A percentile compares a stretch with the other conserved stretches of the same genome.
Evolutionary conservation across 2,888 invertebrate genomes (phyloP).

Genomic region (Diarsia mendica): DNA sequence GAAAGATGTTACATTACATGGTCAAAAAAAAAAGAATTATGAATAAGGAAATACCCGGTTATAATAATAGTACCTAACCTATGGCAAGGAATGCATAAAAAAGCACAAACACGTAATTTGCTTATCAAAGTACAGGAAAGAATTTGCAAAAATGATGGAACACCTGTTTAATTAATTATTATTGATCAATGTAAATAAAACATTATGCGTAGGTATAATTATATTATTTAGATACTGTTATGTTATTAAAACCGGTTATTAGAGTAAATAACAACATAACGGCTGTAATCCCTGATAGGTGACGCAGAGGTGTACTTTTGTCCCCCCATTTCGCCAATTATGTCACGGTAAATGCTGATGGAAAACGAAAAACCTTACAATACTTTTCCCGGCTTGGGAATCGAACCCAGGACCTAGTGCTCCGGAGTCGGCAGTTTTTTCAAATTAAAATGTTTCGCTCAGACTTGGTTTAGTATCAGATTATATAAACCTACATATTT

Average conservation of each 20-base stretch:
- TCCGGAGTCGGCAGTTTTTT: too few species aligned
- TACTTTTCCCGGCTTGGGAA: too few species aligned
- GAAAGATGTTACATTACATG: constrained; percentile 11
- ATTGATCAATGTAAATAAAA: constrained; percentile 4
- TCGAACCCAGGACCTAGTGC: too few species aligned
- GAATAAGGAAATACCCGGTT: background rate
- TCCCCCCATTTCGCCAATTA: too few species aligned
- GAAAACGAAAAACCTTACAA: too few species aligned
- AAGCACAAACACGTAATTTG: background rate
- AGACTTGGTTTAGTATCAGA: background rate
- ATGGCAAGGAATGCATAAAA: background rate
- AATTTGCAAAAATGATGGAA: background rate
- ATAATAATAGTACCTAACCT: background rate
- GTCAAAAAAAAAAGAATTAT: background rate
- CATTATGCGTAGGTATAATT: background rate
- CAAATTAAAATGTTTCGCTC: background rate
- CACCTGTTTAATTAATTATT: constrained; percentile 1
- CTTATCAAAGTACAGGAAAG: background rate
- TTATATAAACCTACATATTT: background rate
- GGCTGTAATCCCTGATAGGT: too few species aligned
- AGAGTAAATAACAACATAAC: too few species aligned
- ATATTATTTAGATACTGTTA: background rate
- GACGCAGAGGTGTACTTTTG: too few species aligned
- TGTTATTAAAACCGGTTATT: constrained; percentile 1
- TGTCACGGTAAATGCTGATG: too few species aligned